Evolutionary conservation across 1,140 invertebrate genomes (phyloP).

Genomic region (Pseudachorutes palmiensis): DNA sequence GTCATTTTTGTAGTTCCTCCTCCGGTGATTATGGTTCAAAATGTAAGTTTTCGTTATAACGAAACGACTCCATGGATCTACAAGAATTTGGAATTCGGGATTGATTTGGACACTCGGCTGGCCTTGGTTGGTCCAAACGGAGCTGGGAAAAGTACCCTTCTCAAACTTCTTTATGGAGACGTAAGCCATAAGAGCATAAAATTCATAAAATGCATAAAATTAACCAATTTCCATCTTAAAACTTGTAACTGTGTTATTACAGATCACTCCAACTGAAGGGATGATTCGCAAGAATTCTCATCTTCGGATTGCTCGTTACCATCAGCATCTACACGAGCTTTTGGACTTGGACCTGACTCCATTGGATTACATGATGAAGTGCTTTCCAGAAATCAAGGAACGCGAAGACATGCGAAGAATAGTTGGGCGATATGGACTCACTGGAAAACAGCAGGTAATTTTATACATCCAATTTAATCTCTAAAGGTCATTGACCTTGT

Average conservation of each 20-base stretch:
- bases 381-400: conserved; percentile 95
- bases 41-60: conserved; percentile 91
- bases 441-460: conserved; percentile 84
- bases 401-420: conserved; percentile 99
- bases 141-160: conserved; percentile 93
- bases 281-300: conserved; percentile 98
- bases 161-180: conserved; percentile 92
- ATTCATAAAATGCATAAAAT: background rate
- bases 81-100: conserved; percentile 95
- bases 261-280: conserved; percentile 82
- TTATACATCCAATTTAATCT: background rate
- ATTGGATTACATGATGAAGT: conserved; percentile 96
- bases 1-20: conserved; percentile 19
- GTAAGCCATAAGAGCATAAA: conserved; percentile 37
- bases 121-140: conserved; percentile 99
- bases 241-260: conserved; percentile 43
- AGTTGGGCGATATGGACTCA: conserved; percentile 93
- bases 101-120: conserved; percentile 93
- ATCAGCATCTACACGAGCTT: conserved; percentile 96
- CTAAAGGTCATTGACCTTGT: conserved; percentile 6
- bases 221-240: background rate
- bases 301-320: conserved; percentile 92
- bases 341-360: conserved; percentile 90
- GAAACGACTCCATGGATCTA: conserved; percentile 87
- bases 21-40: conserved; percentile 48